These are phyloP conservation scores for Dufourea novaeangliae DNA, from an alignment of 1,140 invertebrate genomes.

Conservation along the genomic window DNA sequence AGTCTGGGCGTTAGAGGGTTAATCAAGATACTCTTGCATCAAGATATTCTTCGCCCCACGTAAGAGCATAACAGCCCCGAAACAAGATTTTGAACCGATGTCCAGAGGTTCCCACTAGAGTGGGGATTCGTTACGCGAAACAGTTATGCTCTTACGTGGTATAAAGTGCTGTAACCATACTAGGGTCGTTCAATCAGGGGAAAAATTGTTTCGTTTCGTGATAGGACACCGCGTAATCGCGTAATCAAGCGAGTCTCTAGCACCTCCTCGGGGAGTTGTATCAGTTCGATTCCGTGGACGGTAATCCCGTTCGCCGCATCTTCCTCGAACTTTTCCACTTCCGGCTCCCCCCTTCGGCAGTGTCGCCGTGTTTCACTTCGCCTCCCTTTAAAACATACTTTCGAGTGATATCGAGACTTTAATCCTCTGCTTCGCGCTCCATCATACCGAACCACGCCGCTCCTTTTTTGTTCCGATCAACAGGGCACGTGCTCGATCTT, in stretches of 20 bases:
- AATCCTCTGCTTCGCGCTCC: constrained; percentile 51
- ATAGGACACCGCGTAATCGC: neutral
- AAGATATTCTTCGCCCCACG: too few species aligned
- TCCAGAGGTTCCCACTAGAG: too few species aligned
- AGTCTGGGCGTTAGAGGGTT: too few species aligned
- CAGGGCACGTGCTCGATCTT: constrained; percentile 52
- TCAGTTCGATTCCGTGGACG: constrained; percentile 33
- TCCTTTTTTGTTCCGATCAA: constrained; percentile 38
- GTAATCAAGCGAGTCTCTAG: constrained; percentile 9
- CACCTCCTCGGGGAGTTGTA: neutral
- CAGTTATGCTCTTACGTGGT: too few species aligned
- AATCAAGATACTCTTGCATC: too few species aligned
- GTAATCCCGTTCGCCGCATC: constrained; percentile 40
- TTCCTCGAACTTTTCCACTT: constrained; percentile 57
- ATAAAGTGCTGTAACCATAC: too few species aligned
- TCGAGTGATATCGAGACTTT: constrained; percentile 59
- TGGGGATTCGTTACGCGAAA: too few species aligned
- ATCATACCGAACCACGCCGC: constrained; percentile 43
- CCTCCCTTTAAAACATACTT: constrained; percentile 58
- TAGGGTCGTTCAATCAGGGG: too few species aligned
- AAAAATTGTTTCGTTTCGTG: too few species aligned
- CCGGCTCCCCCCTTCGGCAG: constrained; percentile 8
- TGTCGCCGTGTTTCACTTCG: constrained; percentile 49
- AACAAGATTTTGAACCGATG: too few species aligned
- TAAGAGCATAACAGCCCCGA: too few species aligned